A percentile compares a stretch with the other conserved stretches of the same genome.
phyloP scores from a whole-genome alignment of 2,113 vertebrate genomes.

The Psittacula cyanocephala region DNA sequence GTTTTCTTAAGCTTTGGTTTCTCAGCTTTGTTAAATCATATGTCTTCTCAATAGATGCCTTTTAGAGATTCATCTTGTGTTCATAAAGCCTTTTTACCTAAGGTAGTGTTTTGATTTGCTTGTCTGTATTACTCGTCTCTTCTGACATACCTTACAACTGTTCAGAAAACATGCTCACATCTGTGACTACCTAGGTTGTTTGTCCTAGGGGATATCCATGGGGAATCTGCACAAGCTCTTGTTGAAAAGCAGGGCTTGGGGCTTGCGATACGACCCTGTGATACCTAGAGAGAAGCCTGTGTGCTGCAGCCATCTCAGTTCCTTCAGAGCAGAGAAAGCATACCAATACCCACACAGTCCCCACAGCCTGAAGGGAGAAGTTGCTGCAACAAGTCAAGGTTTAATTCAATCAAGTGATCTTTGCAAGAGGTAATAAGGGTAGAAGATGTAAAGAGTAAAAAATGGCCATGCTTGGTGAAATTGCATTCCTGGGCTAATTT shows the following conservation, averaged over 20 bases:
- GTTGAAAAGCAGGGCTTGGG: neutral
- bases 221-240: neutral
- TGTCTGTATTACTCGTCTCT: neutral
- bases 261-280: neutral
- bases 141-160: neutral
- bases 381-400: neutral
- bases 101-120: neutral
- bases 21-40: neutral
- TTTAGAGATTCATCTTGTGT: neutral
- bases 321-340: neutral
- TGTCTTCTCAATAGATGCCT: neutral
- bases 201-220: neutral
- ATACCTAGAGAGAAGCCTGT: neutral
- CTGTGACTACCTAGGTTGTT: neutral
- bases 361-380: neutral
- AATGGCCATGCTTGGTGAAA: neutral
- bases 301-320: neutral
- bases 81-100: neutral
- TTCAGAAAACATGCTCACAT: neutral
- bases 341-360: neutral
- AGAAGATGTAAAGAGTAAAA: neutral
- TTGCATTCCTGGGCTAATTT: neutral
- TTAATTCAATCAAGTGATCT: neutral
- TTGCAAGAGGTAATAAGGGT: neutral
- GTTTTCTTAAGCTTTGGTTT: neutral